A percentile compares a stretch with the other conserved stretches of the same genome.
These are phyloP conservation scores for Nanorana parkeri DNA, from an alignment of 2,113 vertebrate species.

Conservation along the genomic window DNA sequence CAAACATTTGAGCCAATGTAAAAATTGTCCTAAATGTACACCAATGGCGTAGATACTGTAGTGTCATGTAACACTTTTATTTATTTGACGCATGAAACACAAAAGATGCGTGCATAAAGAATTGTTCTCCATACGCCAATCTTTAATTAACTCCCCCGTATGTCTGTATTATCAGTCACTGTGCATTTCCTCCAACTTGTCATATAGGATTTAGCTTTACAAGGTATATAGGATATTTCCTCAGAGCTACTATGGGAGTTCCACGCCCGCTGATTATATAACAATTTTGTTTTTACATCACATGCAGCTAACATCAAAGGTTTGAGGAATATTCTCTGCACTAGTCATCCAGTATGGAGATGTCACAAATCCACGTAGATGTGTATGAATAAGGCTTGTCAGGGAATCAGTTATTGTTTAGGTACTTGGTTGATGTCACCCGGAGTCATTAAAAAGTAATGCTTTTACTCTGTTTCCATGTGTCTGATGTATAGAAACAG, in stretches of 20 bases:
- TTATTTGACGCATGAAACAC: no score
- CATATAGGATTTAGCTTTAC: not conserved
- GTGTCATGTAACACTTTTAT: no score
- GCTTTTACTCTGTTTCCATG: no score
- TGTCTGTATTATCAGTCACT: not conserved
- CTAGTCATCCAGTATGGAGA: not conserved
- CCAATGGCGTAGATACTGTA: no score
- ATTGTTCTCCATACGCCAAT: no score
- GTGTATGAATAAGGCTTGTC: not conserved
- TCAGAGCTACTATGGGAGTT: not conserved
- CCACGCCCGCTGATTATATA: not conserved
- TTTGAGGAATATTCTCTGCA: not conserved
- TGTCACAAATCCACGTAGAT: not conserved
- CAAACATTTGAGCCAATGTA: no score
- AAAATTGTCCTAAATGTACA: no score
- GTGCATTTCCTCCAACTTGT: not conserved
- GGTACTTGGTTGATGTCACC: not conserved
- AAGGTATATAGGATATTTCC: not conserved
- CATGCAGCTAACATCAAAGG: not conserved
- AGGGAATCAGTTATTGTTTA: not conserved
- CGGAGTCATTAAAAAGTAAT: not conserved
- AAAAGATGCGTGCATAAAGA: no score
- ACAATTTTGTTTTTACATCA: not conserved
- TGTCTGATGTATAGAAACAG: no score
- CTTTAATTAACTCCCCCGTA: no score